A percentile compares a stretch with the other conserved stretches of the same genome.
phyloP scores from a whole-genome alignment of 37 sponge, comb jelly and placozoan genomes.

The Ephydatia muelleri region DNA sequence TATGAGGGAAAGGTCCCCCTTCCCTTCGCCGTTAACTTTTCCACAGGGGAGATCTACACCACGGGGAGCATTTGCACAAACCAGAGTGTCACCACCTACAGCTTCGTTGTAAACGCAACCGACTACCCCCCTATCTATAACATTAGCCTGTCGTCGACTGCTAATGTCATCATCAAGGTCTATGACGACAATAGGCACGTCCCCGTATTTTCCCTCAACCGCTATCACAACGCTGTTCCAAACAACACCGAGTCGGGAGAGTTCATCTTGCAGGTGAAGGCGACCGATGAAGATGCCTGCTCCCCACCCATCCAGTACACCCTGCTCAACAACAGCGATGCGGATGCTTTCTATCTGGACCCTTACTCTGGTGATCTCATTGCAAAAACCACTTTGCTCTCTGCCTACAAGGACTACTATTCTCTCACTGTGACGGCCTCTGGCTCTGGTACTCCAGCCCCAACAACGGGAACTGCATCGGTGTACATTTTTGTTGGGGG shows the following conservation, averaged over 20 bases:
- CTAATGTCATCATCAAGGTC: constrained; percentile 38
- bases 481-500: constrained; percentile 66
- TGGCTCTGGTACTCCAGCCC: constrained; percentile 29
- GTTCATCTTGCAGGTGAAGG: constrained; percentile 21
- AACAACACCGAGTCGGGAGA: constrained; percentile 16
- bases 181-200: constrained; percentile 54
- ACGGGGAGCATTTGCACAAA: constrained; percentile 11
- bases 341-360: constrained; percentile 19
- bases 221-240: constrained; percentile 20
- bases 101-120: constrained; percentile 19
- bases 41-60: constrained; percentile 41
- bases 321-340: neutral
- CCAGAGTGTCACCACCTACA: constrained; percentile 4
- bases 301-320: constrained; percentile 53
- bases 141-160: constrained; percentile 2
- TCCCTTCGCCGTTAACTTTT: constrained; percentile 30
- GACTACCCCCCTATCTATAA: constrained; percentile 43
- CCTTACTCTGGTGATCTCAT: constrained; percentile 12
- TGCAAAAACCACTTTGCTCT: neutral
- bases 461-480: constrained; percentile 36
- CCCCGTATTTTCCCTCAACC: constrained; percentile 45
- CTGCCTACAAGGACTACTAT: constrained; percentile 16
- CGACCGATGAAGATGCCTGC: constrained; percentile 60
- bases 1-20: neutral
- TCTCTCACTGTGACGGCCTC: constrained; percentile 38